Base-by-base conservation (phyloP, 2,113 vertebrate genomes). In the Anser brachyrhynchus region DNA sequence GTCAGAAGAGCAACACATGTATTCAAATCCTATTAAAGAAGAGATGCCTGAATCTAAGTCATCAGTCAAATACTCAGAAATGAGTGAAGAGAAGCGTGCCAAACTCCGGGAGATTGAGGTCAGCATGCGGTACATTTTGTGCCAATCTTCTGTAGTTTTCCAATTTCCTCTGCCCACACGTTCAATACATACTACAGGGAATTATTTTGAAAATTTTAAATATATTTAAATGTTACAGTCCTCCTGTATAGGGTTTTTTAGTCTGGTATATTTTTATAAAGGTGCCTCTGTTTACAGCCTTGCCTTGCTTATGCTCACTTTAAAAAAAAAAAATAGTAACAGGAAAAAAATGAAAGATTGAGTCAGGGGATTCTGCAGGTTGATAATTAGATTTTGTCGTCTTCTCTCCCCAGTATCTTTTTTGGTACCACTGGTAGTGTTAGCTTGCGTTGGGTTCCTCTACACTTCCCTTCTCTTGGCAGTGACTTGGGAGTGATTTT, bases 101-200 rank as follows among this genome's bases (percentile, higher is more conserved):
- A 99, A 99, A 91, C 99, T 99, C 62, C 93, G 99, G 94, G 99
- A 99, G 94, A 99, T 99, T 62, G 99, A 99, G 99, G 99, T 99
- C 89, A 82, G 95, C 70, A 7, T 41, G 25, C 41, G 57, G 6
- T 74, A 7, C 64, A 7, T 67, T 89, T 37, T 65, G 31, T 92
- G 61, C 28, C 59, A 37, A 21, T 9, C 57, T 77, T 80, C 5
- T 61, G 29, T 55, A 52, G 43, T 26, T 84, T 92, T 81, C 6
- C 33, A 87, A 0, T 59, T 26, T 7, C 55, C 9, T 39, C 20
- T 37, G 19, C 10, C 20, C 15, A 44, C 2, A 2, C 49, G 13
- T 64, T 90, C 52, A 31, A 10, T 73, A 6, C 10, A 2, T 73
- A 12, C 2, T 13, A 14, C 1, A 33, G 11, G 31, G 25, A 69